phyloP scores from a whole-genome alignment of 2,113 vertebrate genomes.

The Paralichthys olivaceus region DNA sequence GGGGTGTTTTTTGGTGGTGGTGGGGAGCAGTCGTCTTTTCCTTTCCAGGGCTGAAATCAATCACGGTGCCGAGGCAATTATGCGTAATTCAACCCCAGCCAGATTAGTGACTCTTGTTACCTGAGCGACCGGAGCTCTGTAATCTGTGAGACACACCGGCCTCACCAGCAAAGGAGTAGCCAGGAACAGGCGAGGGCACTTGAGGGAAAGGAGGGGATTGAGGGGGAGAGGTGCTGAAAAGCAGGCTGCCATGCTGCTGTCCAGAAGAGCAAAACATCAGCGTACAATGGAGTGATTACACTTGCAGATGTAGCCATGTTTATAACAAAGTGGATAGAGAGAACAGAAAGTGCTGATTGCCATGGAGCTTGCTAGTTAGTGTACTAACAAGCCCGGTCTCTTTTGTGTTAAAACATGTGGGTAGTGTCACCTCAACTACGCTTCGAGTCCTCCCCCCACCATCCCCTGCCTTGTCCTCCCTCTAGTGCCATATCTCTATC shows the following conservation, averaged over 20 bases:
- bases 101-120: constrained; percentile 98
- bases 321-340: constrained; percentile 64
- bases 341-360: constrained; percentile 55
- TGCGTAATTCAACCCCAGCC: constrained; percentile 94
- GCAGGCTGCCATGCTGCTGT: constrained; percentile 88
- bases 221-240: constrained; percentile 85
- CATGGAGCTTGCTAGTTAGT: constrained; percentile 66
- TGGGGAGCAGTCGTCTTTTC: constrained; percentile 56
- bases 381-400: constrained; percentile 71
- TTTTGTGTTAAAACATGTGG: constrained; percentile 71
- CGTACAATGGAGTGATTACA: constrained; percentile 97
- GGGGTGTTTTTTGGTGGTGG: constrained; percentile 13
- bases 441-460: background rate
- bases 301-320: constrained; percentile 98
- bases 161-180: constrained; percentile 61
- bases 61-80: constrained; percentile 98
- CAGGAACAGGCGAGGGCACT: constrained; percentile 85
- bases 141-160: constrained; percentile 86
- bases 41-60: constrained; percentile 97
- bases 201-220: constrained; percentile 56
- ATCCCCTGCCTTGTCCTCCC: constrained; percentile 34
- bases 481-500: constrained; percentile 75
- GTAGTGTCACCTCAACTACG: constrained; percentile 58
- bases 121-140: constrained; percentile 90
- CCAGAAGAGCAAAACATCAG: constrained; percentile 98